phyloP scores from a whole-genome alignment of 2,797 vertebrate genomes.

The Cacajao melanocephalus region DNA sequence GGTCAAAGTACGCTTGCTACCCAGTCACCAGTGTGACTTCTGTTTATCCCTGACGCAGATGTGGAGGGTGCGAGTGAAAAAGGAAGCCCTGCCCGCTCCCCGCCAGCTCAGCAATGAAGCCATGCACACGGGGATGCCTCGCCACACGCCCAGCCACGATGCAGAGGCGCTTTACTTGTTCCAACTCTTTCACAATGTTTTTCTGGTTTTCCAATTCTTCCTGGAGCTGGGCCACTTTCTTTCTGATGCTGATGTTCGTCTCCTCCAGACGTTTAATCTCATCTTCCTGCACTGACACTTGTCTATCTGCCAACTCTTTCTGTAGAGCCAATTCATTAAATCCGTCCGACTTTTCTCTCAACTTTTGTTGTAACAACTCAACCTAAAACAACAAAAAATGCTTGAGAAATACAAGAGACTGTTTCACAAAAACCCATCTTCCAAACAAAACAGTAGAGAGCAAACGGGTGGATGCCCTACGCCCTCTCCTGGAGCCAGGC shows the following conservation, averaged over 20 bases:
- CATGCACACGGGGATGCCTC: accelerated
- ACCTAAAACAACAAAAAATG: conserved; percentile 84
- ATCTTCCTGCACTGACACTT: conserved; percentile 88
- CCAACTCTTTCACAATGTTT: conserved; percentile 82
- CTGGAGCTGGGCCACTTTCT: conserved; percentile 85
- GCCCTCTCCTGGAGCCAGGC: accelerated
- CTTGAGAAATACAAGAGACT: not conserved
- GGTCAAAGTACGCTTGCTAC: not conserved
- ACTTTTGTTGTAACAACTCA: conserved; percentile 90
- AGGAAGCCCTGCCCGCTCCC: not conserved
- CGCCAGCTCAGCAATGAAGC: no score
- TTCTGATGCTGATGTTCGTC: conserved; percentile 80
- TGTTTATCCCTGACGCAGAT: not conserved
- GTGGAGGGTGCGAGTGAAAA: not conserved
- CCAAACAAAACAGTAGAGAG: not conserved
- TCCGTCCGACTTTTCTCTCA: conserved; percentile 92
- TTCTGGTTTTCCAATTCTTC: conserved; percentile 90
- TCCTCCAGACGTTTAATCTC: conserved; percentile 93
- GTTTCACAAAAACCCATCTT: not conserved
- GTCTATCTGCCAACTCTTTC: conserved; percentile 90
- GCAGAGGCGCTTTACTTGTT: not conserved
- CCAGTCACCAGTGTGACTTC: no score
- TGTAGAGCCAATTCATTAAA: conserved; percentile 87
- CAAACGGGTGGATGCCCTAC: accelerated
- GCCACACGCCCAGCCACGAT: accelerated